These are phyloP conservation scores for Xylota sylvarum DNA, from an alignment of 2,888 invertebrate species.

Conservation along the genomic window DNA sequence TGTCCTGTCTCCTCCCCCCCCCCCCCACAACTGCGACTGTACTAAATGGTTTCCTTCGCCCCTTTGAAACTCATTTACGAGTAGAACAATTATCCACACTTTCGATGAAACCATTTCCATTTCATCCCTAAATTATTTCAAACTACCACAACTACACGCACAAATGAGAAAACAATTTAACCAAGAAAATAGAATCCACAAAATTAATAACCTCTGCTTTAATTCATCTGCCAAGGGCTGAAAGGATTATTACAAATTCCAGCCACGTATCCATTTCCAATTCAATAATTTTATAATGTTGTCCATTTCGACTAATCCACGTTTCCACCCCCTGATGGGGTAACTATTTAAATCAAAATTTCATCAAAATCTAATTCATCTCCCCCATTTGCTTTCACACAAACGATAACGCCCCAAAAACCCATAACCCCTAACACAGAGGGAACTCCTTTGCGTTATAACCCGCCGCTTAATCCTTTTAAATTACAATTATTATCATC, in stretches of 20 bases:
- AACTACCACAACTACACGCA: conserved; percentile 6
- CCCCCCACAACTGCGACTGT: too few relatives aligned
- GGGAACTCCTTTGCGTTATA: conserved; percentile 14
- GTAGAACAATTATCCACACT: neutral
- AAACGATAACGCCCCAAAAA: neutral
- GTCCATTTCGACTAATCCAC: conserved; percentile 41
- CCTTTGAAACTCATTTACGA: neutral
- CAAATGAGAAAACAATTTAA: conserved; percentile 10
- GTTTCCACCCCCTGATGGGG: conserved; percentile 9
- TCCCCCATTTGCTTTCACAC: neutral
- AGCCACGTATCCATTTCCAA: conserved; percentile 56
- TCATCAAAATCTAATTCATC: conserved; percentile 47
- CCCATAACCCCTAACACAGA: neutral
- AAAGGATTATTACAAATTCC: conserved; percentile 44
- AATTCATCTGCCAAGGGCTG: conserved; percentile 4
- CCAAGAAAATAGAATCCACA: conserved; percentile 18
- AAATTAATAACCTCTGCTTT: conserved; percentile 29
- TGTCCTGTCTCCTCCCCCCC: too few relatives aligned
- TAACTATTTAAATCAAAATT: conserved; percentile 51
- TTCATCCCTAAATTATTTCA: neutral
- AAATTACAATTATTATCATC: conserved; percentile 68
- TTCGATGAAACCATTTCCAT: conserved; percentile 3
- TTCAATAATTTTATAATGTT: conserved; percentile 56
- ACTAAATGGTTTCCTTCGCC: too few relatives aligned
- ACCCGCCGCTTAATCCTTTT: conserved; percentile 50